A percentile compares a stretch with the other conserved stretches of the same genome.
phyloP scores from a whole-genome alignment of 2,113 vertebrate species.

The Herpailurus yagouaroundi region DNA sequence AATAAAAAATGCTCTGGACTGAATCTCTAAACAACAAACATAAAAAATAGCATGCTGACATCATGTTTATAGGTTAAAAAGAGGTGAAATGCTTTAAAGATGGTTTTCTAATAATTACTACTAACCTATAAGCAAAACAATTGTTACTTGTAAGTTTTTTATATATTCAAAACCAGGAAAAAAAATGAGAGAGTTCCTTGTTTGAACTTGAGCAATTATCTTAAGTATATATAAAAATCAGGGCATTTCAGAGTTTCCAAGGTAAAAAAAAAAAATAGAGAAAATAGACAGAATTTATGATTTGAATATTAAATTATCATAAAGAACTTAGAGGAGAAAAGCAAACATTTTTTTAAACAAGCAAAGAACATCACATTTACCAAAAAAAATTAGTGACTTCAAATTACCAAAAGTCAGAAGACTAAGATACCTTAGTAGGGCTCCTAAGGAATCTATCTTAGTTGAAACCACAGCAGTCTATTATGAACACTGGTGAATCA shows the following conservation, averaged over 20 bases:
- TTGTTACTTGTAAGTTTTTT: background rate
- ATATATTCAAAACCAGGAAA: background rate
- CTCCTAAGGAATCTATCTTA: background rate
- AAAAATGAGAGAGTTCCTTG: background rate
- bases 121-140: slow-evolving; percentile 42
- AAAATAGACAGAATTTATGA: slow-evolving; percentile 41
- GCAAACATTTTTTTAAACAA: background rate
- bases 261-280: background rate
- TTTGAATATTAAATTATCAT: background rate
- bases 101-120: background rate
- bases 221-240: background rate
- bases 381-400: background rate
- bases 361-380: background rate
- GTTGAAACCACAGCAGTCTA: background rate
- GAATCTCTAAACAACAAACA: background rate
- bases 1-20: background rate
- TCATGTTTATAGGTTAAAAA: background rate
- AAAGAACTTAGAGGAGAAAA: background rate
- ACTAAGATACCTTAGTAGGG: background rate
- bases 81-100: background rate
- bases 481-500: background rate
- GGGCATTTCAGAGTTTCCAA: background rate
- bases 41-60: background rate
- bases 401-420: background rate
- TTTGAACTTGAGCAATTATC: background rate